Evolutionary conservation across 2,797 vertebrate genomes (phyloP), one percentile per base, ranked within the genome.

Genomic region (Semotilus atromaculatus): DNA sequence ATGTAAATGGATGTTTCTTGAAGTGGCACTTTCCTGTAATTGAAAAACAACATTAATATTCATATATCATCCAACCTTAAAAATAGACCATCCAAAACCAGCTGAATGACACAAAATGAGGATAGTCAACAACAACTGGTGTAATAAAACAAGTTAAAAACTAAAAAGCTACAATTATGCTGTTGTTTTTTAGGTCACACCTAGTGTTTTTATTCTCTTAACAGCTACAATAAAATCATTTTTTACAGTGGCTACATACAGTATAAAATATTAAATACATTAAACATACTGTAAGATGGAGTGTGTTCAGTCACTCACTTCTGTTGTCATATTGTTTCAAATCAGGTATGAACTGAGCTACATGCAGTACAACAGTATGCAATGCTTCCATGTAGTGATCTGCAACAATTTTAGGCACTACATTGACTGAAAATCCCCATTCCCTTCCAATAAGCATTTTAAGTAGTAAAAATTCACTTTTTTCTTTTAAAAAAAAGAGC

Each of bases 271-370:
- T 58, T 23, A 23, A 68, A 66, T 51, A 48, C 4, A 31, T 19
- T 85, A 60, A 62, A 31, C 34, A 62, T 53, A 84, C 51, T n/a
- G 29, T 21, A 55, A 16, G 70, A 70, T 87, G 21, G 26, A n/a
- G 14, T 53, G 34, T 21, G 60, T 80, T 29, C 62, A 83, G 51
- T 68, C 62, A 70, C 77, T 88, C 74, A 80, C 74, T n/a, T 75
- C 26, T 81, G 23, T n/a, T 76, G 60, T 70, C 85, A 62, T 82
- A 70, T 83, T 82, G 72, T 66, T 81, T 71, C 40, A 85, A 76
- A 84, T 58, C 60, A 64, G 55, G 48, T 34, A 21, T n/a, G 74
- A 87, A 80, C 66, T 48, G 74, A 80, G 76, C 67, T 51, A 84
- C 81, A 71, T 23, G 53, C 34, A 88, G 79, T 79, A 36, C 34